Evolutionary conservation across 1,140 invertebrate species (phyloP).

Genomic region (Tetramorium parvispinum): DNA sequence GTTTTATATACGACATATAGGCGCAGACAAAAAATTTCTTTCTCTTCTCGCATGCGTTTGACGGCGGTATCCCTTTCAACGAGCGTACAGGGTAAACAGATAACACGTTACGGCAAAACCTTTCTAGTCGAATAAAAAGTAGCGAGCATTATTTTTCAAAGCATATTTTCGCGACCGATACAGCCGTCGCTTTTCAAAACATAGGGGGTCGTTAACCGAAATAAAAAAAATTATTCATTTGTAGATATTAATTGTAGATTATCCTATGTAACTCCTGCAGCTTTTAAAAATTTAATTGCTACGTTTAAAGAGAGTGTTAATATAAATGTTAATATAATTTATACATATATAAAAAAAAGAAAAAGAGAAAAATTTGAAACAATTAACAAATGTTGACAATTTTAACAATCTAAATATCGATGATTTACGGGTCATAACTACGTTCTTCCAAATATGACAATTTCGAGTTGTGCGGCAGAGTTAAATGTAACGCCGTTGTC

Average conservation of each 20-base stretch:
- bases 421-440: not conserved
- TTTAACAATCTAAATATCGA: not conserved
- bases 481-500: conserved; percentile 24
- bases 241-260: conserved; percentile 2
- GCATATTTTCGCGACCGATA: not conserved
- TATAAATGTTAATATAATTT: conserved; percentile 3
- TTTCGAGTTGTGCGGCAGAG: not conserved
- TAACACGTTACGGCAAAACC: conserved; percentile 28
- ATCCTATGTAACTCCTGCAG: not conserved
- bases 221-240: conserved; percentile 3
- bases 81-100: conserved; percentile 31
- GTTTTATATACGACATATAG: conserved; percentile 47
- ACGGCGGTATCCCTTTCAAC: conserved; percentile 38
- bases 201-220: not conserved
- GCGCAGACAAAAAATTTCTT: conserved; percentile 61
- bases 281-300: not conserved
- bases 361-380: not conserved
- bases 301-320: not conserved
- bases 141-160: conserved; percentile 38
- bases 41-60: conserved; percentile 34
- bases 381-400: not conserved
- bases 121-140: conserved; percentile 20
- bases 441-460: not conserved
- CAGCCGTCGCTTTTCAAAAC: conserved; percentile 18
- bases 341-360: not conserved